A percentile compares a stretch with the other conserved stretches of the same genome.
phyloP scores from a whole-genome alignment of 2,888 invertebrate genomes.

The Palloptera scutellata region DNA sequence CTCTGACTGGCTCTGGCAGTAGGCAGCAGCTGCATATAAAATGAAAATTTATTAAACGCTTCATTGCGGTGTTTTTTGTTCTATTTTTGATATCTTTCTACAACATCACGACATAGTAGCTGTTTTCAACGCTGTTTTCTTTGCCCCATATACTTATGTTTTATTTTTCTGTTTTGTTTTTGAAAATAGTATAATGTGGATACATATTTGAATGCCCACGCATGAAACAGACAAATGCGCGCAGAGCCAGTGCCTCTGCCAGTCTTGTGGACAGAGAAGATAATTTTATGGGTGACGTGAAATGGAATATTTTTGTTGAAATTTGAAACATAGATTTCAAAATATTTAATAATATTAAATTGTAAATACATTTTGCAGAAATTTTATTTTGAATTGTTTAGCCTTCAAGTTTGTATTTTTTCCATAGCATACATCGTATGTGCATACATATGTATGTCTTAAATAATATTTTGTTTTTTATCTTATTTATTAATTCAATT shows the following conservation, averaged over 20 bases:
- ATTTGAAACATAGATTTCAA: neutral
- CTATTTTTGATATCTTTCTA: slow-evolving; percentile 7
- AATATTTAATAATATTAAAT: neutral
- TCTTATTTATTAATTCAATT: too few species aligned
- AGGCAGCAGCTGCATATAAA: slow-evolving; percentile 30
- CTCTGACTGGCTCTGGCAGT: too few species aligned
- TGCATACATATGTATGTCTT: too few species aligned
- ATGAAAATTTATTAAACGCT: slow-evolving; percentile 29
- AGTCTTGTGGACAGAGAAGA: too few species aligned
- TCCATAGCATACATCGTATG: too few species aligned
- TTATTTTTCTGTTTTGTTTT: slow-evolving; percentile 8
- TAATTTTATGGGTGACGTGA: too few species aligned
- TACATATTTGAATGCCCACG: slow-evolving; percentile 25
- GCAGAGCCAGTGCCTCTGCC: neutral
- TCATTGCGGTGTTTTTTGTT: slow-evolving; percentile 16
- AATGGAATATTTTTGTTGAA: neutral
- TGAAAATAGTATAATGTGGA: neutral
- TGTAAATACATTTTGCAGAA: too few species aligned
- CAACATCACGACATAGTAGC: neutral
- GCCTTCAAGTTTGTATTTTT: too few species aligned
- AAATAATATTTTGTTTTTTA: too few species aligned
- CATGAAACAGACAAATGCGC: slow-evolving; percentile 21
- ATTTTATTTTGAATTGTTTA: too few species aligned
- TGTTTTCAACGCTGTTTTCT: slow-evolving; percentile 8
- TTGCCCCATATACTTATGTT: neutral